Evolutionary conservation across 1,140 invertebrate species (phyloP), one percentile per base, ranked within the genome.

Genomic region (Centruroides vittatus): DNA sequence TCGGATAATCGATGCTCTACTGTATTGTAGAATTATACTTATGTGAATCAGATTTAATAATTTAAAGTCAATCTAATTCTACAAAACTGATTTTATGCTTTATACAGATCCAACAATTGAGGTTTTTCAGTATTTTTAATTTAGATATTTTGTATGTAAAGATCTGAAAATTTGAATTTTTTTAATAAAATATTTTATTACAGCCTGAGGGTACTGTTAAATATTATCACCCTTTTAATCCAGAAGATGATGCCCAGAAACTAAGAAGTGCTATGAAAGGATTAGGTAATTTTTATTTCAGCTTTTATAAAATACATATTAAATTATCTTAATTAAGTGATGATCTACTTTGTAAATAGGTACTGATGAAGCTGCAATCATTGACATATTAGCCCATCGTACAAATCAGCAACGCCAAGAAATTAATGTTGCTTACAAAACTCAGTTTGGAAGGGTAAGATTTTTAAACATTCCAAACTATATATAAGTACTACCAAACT

Each of bases 191-290:
- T 23, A 23, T 23, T 23, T 23, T 23, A 23, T 41, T 41, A 5
- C 41, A 41, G 41, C 41, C 41, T 51, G 57, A 62, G 51, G 61
- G 61, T 46, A 92, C 88, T 53, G 86, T 94, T 54, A 87, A 83
- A 71, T 84, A 88, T 47, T 83, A 85, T 47, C 84, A 88, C 57
- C 83, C 84, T 47, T 95, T 94, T 75, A 86, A 94, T 74, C 82
- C 92, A 10, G 85, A 85, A 57, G 81, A 82, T 61, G 93, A 97
- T 81, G 93, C 93, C 3, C 85, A 84, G 61, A 82, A 84, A 57
- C 77, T 98, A 23, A 82, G 87, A 63, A 91, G 92, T 72, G 93
- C 93, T 3, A 96, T 98, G 90, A 91, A 93, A 74, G 91, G 91
- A 57, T 84, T 87, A 52, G 83, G 74, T 75, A 63, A 66, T 67